Evolutionary conservation across 2,888 invertebrate genomes (phyloP).

Genomic region (Antheraea yamamai): DNA sequence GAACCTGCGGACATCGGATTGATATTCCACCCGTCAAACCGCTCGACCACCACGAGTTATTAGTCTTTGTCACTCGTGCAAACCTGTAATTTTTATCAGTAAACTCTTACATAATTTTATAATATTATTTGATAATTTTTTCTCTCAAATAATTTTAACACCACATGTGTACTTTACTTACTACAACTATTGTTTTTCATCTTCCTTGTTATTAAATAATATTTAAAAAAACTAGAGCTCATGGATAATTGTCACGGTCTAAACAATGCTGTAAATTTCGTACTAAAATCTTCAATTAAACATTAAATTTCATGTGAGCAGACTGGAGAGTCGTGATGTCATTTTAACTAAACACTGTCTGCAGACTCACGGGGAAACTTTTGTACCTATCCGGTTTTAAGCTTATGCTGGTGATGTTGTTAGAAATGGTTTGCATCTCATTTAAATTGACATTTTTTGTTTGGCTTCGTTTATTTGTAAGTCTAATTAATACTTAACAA

Average conservation of each 20-base stretch:
- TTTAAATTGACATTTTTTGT: neutral
- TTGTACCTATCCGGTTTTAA: neutral
- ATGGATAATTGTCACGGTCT: neutral
- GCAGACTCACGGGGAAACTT: slow-evolving; percentile 38
- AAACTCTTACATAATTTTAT: too few species aligned
- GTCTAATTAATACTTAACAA: neutral
- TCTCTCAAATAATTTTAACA: too few species aligned
- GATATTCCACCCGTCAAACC: too few species aligned
- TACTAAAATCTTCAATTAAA: slow-evolving; percentile 34
- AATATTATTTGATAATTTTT: too few species aligned
- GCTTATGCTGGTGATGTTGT: neutral
- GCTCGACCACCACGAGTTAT: too few species aligned
- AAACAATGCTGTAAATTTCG: neutral
- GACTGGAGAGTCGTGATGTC: slow-evolving; percentile 43
- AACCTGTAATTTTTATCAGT: too few species aligned
- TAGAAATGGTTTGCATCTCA: neutral
- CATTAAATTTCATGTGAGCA: slow-evolving; percentile 58
- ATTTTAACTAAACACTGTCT: slow-evolving; percentile 44
- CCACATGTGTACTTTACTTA: too few species aligned
- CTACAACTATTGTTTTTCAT: too few species aligned
- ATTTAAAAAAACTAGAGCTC: too few species aligned
- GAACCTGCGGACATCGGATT: too few species aligned
- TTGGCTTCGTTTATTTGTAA: neutral
- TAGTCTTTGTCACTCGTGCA: too few species aligned
- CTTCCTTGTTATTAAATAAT: too few species aligned